A percentile compares a stretch with the other conserved stretches of the same genome.
Conservation (phyloP, 2,797 vertebrate genomes). For the Linurgus olivaceus region DNA sequence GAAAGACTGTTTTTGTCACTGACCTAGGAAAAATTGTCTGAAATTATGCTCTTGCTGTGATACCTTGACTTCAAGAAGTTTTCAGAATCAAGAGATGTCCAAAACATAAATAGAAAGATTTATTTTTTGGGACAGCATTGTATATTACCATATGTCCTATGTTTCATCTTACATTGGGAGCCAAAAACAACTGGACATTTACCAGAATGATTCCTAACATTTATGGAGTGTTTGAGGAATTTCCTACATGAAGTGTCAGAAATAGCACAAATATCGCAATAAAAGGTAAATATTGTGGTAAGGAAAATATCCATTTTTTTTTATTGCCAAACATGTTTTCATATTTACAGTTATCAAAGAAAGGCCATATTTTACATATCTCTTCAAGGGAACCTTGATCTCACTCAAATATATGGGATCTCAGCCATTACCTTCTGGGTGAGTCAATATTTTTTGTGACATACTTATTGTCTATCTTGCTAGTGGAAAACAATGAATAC, state of each 20-base stretch:
- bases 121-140: not conserved
- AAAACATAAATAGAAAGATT: not conserved
- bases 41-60: not conserved
- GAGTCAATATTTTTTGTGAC: not conserved
- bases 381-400: not conserved
- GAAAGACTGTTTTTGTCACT: not conserved
- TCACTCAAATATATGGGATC: not conserved
- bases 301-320: not conserved
- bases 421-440: not conserved
- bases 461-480: not conserved
- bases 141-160: not conserved
- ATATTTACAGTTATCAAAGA: not conserved
- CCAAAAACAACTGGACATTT: not conserved
- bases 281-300: slow-evolving; percentile 7
- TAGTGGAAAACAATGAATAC: not conserved
- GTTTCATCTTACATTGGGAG: not conserved
- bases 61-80: not conserved
- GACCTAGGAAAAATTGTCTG: not conserved
- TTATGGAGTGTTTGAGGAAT: slow-evolving; percentile 19
- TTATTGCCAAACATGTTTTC: not conserved
- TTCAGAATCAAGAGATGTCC: not conserved
- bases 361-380: not conserved
- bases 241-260: not conserved
- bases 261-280: not conserved
- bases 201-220: slow-evolving; percentile 2